Evolutionary conservation across 2,888 invertebrate genomes (phyloP), one percentile per base, ranked within the genome.

Genomic region (Xestia ashworthii): DNA sequence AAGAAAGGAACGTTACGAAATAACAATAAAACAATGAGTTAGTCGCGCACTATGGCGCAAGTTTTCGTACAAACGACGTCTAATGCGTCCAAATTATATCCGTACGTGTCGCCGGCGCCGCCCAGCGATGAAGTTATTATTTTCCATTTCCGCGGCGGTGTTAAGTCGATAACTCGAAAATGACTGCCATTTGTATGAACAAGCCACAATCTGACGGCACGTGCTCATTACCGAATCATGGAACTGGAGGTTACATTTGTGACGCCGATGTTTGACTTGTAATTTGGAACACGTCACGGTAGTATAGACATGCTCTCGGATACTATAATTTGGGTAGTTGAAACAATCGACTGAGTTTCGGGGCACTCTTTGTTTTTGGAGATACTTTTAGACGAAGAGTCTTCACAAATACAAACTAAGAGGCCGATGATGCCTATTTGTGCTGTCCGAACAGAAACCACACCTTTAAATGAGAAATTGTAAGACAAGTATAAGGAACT

Each of bases 81-180:
- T 95, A 96, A 96, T 95, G 92, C 92, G 91, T 89, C 92, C 93
- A 95, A 96, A 96, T 96, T 95, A 95, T 94, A 93, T 94, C 93
- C 92, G 93, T 94, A 93, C 92, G 92, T 92, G 91, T 90, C 91
- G 90, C 92, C 93, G 90, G 89, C 91, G 90, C 92, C 93, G 91
- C 91, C 93, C 92, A 88, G 90, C 93, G 92, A 96, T 96, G 95
- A 96, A 96, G 96, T 95, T 95, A 96, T 96, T 96, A 96, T 95
- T 95, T 95, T 94, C 94, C 95, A 95, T 96, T 96, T 96, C 96
- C 96, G 95, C 92, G 91, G 88, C 90, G 90, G 95, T 92, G 95
- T 93, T 94, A 95, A 96, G 94, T 95, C 95, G 96, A 96, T 96
- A 96, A 96, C 95, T 96, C 95, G 96, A 96, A 96, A 96, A 96